phyloP scores from a whole-genome alignment of 2,888 invertebrate genomes.

The Xestia c-nigrum region DNA sequence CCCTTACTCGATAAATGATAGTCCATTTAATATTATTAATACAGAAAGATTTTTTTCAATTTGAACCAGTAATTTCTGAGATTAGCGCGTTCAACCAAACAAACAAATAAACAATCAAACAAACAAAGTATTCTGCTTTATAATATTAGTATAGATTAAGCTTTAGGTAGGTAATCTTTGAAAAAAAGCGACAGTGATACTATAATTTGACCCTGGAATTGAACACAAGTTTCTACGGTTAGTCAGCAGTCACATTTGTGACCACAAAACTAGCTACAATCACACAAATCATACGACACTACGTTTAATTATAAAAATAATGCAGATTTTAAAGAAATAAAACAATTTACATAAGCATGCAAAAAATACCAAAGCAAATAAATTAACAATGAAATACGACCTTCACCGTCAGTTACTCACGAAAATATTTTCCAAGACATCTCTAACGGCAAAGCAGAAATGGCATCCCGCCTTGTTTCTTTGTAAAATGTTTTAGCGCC shows the following conservation, averaged over 20 bases:
- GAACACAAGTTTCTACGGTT: neutral
- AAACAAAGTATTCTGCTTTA: too few relatives aligned
- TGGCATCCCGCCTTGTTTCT: conserved; percentile 76
- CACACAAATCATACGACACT: neutral
- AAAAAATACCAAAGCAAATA: conserved; percentile 1
- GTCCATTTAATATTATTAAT: too few relatives aligned
- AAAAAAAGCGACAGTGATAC: neutral
- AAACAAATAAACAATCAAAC: too few relatives aligned
- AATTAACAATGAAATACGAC: conserved; percentile 56
- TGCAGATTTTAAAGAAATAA: neutral
- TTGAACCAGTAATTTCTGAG: too few relatives aligned
- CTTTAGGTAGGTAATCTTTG: neutral
- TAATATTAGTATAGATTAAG: too few relatives aligned
- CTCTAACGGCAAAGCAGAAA: conserved; percentile 84
- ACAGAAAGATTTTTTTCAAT: too few relatives aligned
- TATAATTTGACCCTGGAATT: neutral
- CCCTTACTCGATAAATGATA: too few relatives aligned
- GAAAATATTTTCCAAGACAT: conserved; percentile 87
- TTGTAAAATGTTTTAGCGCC: conserved; percentile 79
- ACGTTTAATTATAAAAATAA: neutral
- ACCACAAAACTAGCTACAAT: neutral
- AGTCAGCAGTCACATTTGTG: neutral
- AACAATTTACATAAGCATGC: neutral
- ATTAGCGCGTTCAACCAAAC: too few relatives aligned
- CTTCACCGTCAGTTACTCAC: conserved; percentile 76